Percentiles rank a stretch among this genome's conserved stretches.
These are phyloP conservation scores for Coelopa pilipes DNA, from an alignment of 2,888 invertebrate species.

Conservation along the genomic window DNA sequence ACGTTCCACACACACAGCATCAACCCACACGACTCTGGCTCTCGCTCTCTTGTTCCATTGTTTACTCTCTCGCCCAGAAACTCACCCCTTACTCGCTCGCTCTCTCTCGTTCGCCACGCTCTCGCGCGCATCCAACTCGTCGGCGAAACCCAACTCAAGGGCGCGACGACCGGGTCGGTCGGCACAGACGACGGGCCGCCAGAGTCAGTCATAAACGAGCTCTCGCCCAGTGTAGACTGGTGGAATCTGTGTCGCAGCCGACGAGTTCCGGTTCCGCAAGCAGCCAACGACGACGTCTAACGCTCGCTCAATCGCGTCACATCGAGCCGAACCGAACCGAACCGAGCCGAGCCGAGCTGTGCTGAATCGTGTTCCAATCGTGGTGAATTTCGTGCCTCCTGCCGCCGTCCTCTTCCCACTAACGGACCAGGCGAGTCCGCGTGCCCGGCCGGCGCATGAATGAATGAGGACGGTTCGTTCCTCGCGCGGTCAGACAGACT, in stretches of 20 bases:
- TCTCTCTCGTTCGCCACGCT: neutral
- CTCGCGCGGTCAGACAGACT: no score
- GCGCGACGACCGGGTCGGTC: neutral
- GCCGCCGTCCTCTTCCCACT: no score
- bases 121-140: neutral
- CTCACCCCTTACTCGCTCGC: neutral
- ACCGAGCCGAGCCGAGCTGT: neutral
- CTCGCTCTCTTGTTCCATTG: neutral
- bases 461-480: no score
- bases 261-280: neutral
- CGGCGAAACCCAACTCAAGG: neutral
- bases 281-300: conserved; percentile 1
- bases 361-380: neutral
- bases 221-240: conserved; percentile 18
- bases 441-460: no score
- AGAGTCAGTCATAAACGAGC: conserved; percentile 25
- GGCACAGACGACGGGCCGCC: neutral
- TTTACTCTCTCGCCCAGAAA: neutral
- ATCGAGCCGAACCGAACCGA: neutral
- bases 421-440: no score
- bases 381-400: conserved; percentile 24
- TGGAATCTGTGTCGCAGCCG: conserved; percentile 3
- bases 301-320: no score
- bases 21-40: neutral
- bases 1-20: neutral